Base-by-base conservation (phyloP, 30 jellyfish, hydroid and myxozoan genomes). In the Calvadosia cruxmelitensis region DNA sequence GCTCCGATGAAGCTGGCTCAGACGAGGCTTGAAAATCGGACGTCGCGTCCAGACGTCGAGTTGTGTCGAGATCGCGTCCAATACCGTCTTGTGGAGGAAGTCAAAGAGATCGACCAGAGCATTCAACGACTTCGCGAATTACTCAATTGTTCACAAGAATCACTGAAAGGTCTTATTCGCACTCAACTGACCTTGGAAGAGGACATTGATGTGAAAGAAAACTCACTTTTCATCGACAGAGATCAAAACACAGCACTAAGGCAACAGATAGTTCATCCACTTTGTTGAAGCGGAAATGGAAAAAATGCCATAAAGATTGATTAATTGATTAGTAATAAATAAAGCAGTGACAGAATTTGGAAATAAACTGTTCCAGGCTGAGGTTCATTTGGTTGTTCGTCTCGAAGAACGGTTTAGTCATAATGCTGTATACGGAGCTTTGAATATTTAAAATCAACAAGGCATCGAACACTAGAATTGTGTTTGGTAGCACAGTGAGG, bases 11-110 rank as follows among this genome's bases (percentile, higher is more conserved):
- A 87, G 72, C 93, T 87, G 0, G 84, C 96, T 12, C 94, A 87
- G 34, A 78, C 92, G 3, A 89, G 96, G 27, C 84, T 87, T 25
- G 96, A 87, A 73, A 75, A 79, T 27, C 85, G 96, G 34, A 65
- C 94, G 16, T 71, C 63, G 20, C 76, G 96, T 24, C 96, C 96
- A 13, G 79, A 87, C 69, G 88, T 80, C 27, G 96, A 87, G 34
- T 79, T 87, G 27, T 87, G 96, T 63, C 92, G 94, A 20, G 96
- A 87, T 42, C 86, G 88, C 5, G 94, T 80, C 67, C 94, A 87
- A 67, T 79, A 79, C 49, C 85, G 92, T 32, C 92, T 87, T 34
- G 93, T 80, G 25, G 73, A 73, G 20, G 96, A 87, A 63, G 96
- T 73, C 3, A 28, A 27, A 0, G 93, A 79, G 51, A 87, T 87